Evolutionary conservation across 2,113 vertebrate genomes (phyloP), one percentile per base, ranked within the genome.

Genomic region (Ochotona curzoniae): DNA sequence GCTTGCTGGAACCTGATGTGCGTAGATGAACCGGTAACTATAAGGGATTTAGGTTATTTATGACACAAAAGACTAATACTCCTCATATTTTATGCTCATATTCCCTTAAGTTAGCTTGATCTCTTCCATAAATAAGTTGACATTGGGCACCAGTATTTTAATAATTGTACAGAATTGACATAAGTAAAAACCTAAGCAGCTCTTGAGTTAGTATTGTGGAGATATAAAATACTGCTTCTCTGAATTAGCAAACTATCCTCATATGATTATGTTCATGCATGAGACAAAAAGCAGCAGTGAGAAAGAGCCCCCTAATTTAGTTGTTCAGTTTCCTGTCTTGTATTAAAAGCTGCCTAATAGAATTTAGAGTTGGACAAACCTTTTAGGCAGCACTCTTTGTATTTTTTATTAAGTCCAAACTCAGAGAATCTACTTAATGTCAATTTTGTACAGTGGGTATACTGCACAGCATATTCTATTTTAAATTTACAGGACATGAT

Each of bases 401-500:
- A 98, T 98, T 98, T 98, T 98, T 98, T 98, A 98, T 98, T 98
- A 98, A 98, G 98, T 98, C 97, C 96, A 98, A 98, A 98, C 97
- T 98, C 98, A 92, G 96, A 98, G 98, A 98, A 98, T 98, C 98
- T 98, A 98, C 96, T 98, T 98, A 98, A 98, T 98, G 98, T 98
- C 98, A 98, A 98, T 98, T 98, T 97, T 96, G 91, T 97, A 96
- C 97, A 97, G 97, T 97, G 97, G 97, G 97, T 98, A 98, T 97
- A 97, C 96, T 98, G 95, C 96, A 97, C 97, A 97, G 97, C 97
- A 93, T 97, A 98, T 98, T 98, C 98, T 97, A 97, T 98, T 98
- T 97, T 97, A 98, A 97, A 98, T 98, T 98, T 98, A 94, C 96
- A 97, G 97, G 98, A 98, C 98, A 98, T 96, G 97, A 98, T 98